Conservation (phyloP, 2,888 invertebrate species). For the Argyresthia goedartella region DNA sequence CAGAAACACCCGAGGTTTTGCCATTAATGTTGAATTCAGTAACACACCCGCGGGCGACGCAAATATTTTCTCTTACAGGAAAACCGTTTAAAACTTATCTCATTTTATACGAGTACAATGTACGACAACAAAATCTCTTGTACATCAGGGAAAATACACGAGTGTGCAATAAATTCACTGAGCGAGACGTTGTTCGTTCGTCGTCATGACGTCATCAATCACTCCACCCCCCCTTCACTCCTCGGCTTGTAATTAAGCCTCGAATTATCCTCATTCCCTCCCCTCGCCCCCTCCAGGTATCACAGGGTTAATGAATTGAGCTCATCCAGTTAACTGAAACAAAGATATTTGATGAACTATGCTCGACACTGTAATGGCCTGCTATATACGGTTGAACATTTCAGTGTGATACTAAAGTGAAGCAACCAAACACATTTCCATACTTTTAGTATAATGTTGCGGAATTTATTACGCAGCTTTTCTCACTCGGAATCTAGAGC, state of each 20-base stretch:
- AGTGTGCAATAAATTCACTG: constrained; percentile 24
- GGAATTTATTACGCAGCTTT: background rate
- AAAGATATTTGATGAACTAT: background rate
- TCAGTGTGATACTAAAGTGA: too few species aligned
- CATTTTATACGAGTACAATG: background rate
- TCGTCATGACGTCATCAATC: constrained; percentile 38
- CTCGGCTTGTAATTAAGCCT: constrained; percentile 32
- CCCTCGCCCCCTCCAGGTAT: constrained; percentile 1
- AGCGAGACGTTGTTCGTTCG: constrained; percentile 12
- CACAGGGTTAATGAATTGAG: constrained; percentile 3
- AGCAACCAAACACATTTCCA: too few species aligned
- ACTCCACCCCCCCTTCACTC: constrained; percentile 17
- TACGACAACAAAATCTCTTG: too few species aligned
- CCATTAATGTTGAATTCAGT: constrained; percentile 10
- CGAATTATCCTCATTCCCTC: constrained; percentile 24
- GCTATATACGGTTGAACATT: too few species aligned
- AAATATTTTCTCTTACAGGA: constrained; percentile 19
- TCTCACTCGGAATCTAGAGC: background rate
- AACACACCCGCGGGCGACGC: constrained; percentile 24
- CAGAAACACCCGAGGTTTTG: constrained; percentile 25
- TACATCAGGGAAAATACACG: constrained; percentile 4
- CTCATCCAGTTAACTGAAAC: background rate
- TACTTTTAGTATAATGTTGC: too few species aligned
- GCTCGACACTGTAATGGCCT: background rate
- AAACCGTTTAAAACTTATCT: constrained; percentile 3